phyloP scores from a whole-genome alignment of 2,888 invertebrate genomes.

The Drosophila suboccidentalis region DNA sequence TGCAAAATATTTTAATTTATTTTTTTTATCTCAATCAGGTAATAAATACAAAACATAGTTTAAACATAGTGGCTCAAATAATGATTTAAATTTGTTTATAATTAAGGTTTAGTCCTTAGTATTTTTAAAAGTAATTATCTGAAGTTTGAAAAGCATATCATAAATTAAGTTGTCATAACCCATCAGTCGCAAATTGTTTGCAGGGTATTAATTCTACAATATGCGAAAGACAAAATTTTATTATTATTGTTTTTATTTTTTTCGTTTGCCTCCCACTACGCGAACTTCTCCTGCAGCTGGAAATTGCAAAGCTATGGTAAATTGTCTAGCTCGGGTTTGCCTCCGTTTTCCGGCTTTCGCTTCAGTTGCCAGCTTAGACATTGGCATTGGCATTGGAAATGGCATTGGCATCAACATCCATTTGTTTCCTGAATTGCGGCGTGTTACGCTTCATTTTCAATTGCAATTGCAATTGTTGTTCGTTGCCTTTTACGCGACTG shows the following conservation, averaged over 20 bases:
- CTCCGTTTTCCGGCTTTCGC: neutral
- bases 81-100: too few relatives aligned
- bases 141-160: neutral
- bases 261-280: neutral
- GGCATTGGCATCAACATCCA: conserved; percentile 50
- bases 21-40: too few relatives aligned
- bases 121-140: neutral
- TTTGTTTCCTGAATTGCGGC: conserved; percentile 72
- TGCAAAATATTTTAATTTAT: too few relatives aligned
- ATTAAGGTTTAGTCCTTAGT: too few relatives aligned
- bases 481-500: conserved; percentile 18
- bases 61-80: too few relatives aligned
- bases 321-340: conserved; percentile 10
- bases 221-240: neutral
- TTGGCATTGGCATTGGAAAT: neutral
- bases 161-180: neutral
- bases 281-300: conserved; percentile 19
- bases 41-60: too few relatives aligned
- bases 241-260: neutral
- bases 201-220: neutral
- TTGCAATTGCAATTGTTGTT: conserved; percentile 17
- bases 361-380: conserved; percentile 9
- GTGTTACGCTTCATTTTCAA: conserved; percentile 74
- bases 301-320: conserved; percentile 55
- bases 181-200: neutral